Evolutionary conservation across 1,140 invertebrate genomes (phyloP), one percentile per base, ranked within the genome.

Genomic region (Drosophila cardini): DNA sequence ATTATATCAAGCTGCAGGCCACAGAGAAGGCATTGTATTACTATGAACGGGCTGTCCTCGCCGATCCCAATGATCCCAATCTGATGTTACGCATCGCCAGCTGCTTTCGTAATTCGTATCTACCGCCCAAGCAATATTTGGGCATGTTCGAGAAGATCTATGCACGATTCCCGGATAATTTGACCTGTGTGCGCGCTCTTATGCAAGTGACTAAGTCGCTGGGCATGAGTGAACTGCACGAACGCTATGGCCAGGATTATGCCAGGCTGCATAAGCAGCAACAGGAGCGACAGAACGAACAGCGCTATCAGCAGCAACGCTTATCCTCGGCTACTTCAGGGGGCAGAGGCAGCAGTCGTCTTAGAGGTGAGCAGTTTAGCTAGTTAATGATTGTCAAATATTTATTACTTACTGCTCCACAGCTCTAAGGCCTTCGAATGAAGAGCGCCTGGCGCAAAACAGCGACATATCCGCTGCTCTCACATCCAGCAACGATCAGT

Each of bases 11-110:
- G 82, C 95, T 97, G 82, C 96, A 98, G 93, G 93, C 95, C 15
- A 95, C 96, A 42, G 98, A 99, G 91, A 98, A 98, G 93, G 97
- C 98, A 4, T 94, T 98, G 42, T 93, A 93, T 18, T 98, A 97
- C 92, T 98, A 98, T 91, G 96, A 98, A 92, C 95, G 95, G 90
- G 97, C 98, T 0, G 95, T 97, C 5, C 93, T 97, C n/a, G 95
- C 98, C 80, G 96, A 98, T 92, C 97, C 97, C 1, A 95, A 95
- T 76, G 95, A 98, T 90, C 95, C 96, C 0, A 96, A 96, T 90
- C 97, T 97, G 95, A 95, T 96, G 86, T 93, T 98, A 72, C 95
- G 97, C 91, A 95, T 97, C 30, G 97, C 97, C 16, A 96, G 96
- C 34, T 97, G 97, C 92, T 94, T 97, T 79, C 93, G 96, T 61